These are phyloP conservation scores for Hydrochoerus hydrochaeris DNA, from an alignment of 2,113 vertebrate genomes.

Conservation along the genomic window DNA sequence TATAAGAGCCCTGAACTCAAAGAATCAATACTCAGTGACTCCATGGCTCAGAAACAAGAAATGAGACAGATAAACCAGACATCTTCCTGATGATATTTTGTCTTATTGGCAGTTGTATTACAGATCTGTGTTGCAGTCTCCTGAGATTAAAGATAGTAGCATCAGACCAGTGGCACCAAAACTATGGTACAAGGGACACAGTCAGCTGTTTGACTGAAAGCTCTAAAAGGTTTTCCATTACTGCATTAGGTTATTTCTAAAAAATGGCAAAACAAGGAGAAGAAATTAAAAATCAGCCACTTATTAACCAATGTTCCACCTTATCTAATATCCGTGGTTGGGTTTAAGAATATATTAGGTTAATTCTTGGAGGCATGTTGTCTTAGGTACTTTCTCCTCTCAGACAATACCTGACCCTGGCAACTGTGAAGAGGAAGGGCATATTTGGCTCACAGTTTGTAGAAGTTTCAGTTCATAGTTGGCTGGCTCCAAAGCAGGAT, in stretches of 20 bases:
- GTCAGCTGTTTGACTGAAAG: neutral
- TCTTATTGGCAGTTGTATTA: neutral
- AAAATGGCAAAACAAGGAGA: neutral
- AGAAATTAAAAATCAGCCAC: neutral
- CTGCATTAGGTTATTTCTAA: neutral
- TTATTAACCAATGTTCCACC: neutral
- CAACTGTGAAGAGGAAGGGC: neutral
- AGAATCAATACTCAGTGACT: neutral
- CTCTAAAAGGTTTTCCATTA: neutral
- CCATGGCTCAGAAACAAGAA: neutral
- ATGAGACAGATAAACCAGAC: neutral
- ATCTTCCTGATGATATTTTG: neutral
- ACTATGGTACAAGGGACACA: neutral
- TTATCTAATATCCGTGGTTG: neutral
- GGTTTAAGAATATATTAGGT: neutral
- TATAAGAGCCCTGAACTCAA: neutral
- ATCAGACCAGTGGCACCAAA: neutral
- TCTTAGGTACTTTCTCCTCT: neutral
- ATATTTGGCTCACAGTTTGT: neutral
- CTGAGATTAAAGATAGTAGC: conserved; percentile 7
- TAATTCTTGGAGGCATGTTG: neutral
- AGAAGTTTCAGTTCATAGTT: neutral
- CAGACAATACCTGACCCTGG: neutral
- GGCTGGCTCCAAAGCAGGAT: neutral
- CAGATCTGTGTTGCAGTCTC: neutral